Evolutionary conservation across 2,888 invertebrate genomes (phyloP), one percentile per base, ranked within the genome.

Genomic region (Chelonus formosanus): DNA sequence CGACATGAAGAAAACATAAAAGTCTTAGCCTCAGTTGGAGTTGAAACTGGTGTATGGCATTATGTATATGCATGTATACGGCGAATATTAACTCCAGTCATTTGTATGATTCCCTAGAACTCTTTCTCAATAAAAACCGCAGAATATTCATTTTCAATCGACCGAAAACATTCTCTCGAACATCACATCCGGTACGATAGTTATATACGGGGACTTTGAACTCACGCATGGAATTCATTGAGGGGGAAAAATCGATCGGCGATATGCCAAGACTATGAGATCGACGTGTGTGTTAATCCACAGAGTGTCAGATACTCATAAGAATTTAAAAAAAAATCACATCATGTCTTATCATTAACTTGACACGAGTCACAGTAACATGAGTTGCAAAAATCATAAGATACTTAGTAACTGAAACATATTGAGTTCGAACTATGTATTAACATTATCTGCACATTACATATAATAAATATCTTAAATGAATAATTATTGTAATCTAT

Each of bases 141-240:
- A 36, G 36, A 36, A 58, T 36, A 47, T 34, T 58, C 34, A 58
- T 58, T 58, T 45, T 58, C 5, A 34, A 58, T 47, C 35, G 45
- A 58, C 10, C 56, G 44, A 56, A 43, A 54, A 58, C 57, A 50
- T 47, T 58, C 47, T 52, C 4, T 45, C 35, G 20, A 43, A 53
- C 60, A 55, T 56, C 56, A 61, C 44, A 60, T 65, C 60, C 65
- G 61, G 61, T 57, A 48, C 36, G 57, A 62, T 47, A 59, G 34
- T 40, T 44, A 44, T 58, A 35, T 35, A 58, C 53, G 32, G 36
- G 66, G 52, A 62, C 66, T 66, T 62, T 66, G 66, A 66, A 66
- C 66, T 66, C 62, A 40, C 56, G 56, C 56, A 40, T 61, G 53
- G 61, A 61, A 61, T 61, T 61, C 34, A 61, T 44, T 61, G 45